A percentile compares a stretch with the other conserved stretches of the same genome.
Evolutionary conservation across 2,888 invertebrate genomes (phyloP).

Genomic region (Stenodera caucasica): DNA sequence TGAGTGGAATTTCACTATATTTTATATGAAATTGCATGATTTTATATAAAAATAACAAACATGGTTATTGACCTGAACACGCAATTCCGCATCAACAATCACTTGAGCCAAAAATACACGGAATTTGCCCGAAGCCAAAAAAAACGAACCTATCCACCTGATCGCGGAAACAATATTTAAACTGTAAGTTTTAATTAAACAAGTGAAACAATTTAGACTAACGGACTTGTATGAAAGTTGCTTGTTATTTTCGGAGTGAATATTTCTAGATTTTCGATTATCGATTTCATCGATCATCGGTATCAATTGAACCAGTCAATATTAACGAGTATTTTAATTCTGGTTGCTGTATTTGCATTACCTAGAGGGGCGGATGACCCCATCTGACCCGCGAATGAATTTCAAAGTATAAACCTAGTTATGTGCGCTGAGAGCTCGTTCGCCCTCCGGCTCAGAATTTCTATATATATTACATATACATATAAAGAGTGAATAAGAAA

Average conservation of each 20-base stretch:
- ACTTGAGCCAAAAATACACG: neutral
- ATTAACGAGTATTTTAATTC: slow-evolving; percentile 1
- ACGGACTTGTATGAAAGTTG: no score
- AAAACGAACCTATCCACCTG: neutral
- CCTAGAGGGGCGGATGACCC: slow-evolving; percentile 32
- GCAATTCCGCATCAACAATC: neutral
- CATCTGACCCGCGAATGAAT: slow-evolving; percentile 30
- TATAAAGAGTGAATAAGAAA: neutral
- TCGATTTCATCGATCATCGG: no score
- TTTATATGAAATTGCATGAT: no score
- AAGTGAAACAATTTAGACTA: no score
- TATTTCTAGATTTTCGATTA: no score
- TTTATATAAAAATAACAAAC: no score
- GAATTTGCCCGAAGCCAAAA: neutral
- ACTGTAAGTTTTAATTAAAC: no score
- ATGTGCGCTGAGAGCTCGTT: slow-evolving; percentile 22
- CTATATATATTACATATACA: slow-evolving; percentile 1
- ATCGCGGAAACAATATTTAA: neutral
- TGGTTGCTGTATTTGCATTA: slow-evolving; percentile 27
- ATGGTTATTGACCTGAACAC: slow-evolving; percentile 5
- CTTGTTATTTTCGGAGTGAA: no score
- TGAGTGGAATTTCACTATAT: no score
- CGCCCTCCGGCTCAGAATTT: slow-evolving; percentile 26
- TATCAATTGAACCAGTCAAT: slow-evolving; percentile 8
- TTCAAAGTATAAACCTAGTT: slow-evolving; percentile 32